These are phyloP conservation scores for Sycophila sp. DNA, from an alignment of 1,140 invertebrate species.

Conservation along the genomic window DNA sequence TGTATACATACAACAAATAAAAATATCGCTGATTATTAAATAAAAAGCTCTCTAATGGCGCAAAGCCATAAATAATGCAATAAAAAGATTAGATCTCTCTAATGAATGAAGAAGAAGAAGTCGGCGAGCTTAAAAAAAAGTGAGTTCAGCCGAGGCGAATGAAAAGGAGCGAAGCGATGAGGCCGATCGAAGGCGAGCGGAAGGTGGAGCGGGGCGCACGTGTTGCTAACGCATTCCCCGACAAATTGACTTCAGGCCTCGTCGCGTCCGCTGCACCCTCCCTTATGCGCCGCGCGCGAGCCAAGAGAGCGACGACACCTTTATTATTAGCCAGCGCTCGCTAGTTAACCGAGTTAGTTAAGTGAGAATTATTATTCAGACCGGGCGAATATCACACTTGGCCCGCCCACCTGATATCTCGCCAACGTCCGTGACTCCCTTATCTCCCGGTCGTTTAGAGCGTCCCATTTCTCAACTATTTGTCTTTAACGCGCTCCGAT, in stretches of 20 bases:
- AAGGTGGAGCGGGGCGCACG: slow-evolving; percentile 48
- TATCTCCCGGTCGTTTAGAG: neutral
- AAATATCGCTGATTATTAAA: too few relatives aligned
- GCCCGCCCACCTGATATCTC: neutral
- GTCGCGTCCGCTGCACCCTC: slow-evolving; percentile 38
- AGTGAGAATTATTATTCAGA: slow-evolving; percentile 67
- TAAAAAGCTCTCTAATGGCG: too few relatives aligned
- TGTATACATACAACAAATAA: too few relatives aligned
- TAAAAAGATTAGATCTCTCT: too few relatives aligned
- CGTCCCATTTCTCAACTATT: neutral
- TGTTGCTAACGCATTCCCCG: slow-evolving; percentile 64
- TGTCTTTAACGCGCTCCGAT: slow-evolving; percentile 28
- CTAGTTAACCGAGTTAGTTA: slow-evolving; percentile 66
- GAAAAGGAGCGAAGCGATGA: neutral
- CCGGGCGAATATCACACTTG: slow-evolving; percentile 37
- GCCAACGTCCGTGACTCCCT: neutral
- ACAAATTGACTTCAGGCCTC: slow-evolving; percentile 67
- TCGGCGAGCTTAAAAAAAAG: too few relatives aligned
- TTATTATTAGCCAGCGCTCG: slow-evolving; percentile 64
- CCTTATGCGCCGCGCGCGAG: slow-evolving; percentile 7
- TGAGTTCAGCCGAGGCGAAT: neutral
- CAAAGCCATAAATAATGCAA: too few relatives aligned
- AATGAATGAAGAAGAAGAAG: too few relatives aligned
- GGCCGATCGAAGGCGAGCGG: neutral
- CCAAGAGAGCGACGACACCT: slow-evolving; percentile 52